Percentiles rank a stretch among this genome's conserved stretches.
These are phyloP conservation scores for Dicentrarchus labrax DNA, from an alignment of 2,113 vertebrate species.

Conservation along the genomic window DNA sequence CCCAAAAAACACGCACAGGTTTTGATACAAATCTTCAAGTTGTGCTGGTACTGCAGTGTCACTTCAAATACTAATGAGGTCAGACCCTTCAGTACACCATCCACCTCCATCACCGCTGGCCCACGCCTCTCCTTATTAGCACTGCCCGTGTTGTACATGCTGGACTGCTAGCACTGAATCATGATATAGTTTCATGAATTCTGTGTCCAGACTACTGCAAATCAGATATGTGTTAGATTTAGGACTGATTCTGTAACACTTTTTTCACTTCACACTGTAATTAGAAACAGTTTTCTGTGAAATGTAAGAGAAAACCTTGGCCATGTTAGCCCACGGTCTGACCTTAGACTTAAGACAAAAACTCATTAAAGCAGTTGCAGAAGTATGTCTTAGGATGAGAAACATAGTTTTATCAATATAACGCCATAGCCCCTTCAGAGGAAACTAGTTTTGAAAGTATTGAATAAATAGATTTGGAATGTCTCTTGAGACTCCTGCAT, in stretches of 20 bases:
- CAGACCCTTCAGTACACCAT: neutral
- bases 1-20: no score
- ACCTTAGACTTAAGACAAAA: neutral
- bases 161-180: neutral
- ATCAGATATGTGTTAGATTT: neutral
- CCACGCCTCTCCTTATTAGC: no score
- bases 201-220: neutral
- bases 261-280: neutral
- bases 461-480: slow-evolving; percentile 5
- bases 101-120: neutral
- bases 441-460: neutral
- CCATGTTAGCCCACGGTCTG: neutral
- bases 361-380: neutral
- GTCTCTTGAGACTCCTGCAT: neutral
- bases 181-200: neutral
- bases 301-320: neutral
- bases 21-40: neutral
- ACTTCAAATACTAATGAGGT: neutral
- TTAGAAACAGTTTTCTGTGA: no score
- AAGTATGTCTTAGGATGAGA: neutral
- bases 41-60: neutral
- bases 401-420: neutral
- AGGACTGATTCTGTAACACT: neutral
- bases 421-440: neutral
- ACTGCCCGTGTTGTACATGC: neutral